These are phyloP conservation scores for Lepetodrilus schrolli DNA, from an alignment of 2,888 invertebrate species.

Conservation along the genomic window DNA sequence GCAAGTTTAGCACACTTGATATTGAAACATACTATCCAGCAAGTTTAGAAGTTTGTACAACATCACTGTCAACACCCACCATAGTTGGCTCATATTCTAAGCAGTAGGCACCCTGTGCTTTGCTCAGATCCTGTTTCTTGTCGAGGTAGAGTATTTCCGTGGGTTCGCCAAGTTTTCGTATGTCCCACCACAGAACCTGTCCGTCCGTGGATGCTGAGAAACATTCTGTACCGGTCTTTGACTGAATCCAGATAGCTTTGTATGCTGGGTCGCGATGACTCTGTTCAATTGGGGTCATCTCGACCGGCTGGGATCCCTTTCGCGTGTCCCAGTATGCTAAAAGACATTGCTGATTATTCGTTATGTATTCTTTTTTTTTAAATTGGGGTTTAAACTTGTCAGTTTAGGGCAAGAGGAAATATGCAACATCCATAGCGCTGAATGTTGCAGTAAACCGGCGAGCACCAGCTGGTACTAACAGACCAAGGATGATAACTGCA, in stretches of 20 bases:
- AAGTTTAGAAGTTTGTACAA: too few relatives aligned
- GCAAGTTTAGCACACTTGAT: too few relatives aligned
- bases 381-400: too few relatives aligned
- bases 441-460: too few relatives aligned
- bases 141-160: slow-evolving; percentile 84
- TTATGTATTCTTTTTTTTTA: too few relatives aligned
- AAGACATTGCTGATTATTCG: too few relatives aligned
- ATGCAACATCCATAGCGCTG: too few relatives aligned
- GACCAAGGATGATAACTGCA: too few relatives aligned
- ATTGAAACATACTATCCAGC: too few relatives aligned
- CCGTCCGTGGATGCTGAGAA: slow-evolving; percentile 95
- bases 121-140: slow-evolving; percentile 80
- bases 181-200: slow-evolving; percentile 88
- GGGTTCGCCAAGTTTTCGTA: slow-evolving; percentile 83
- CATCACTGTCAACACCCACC: too few relatives aligned
- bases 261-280: slow-evolving; percentile 92
- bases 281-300: slow-evolving; percentile 85
- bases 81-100: slow-evolving; percentile 89
- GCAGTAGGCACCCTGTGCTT: slow-evolving; percentile 84
- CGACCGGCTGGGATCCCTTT: slow-evolving; percentile 87
- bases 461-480: too few relatives aligned
- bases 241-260: slow-evolving; percentile 92
- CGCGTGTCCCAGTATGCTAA: slow-evolving; percentile 77
- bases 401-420: too few relatives aligned
- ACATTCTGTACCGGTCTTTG: slow-evolving; percentile 95